phyloP scores from a whole-genome alignment of 2,888 invertebrate genomes.

The Parapristionchus giblindavisi region DNA sequence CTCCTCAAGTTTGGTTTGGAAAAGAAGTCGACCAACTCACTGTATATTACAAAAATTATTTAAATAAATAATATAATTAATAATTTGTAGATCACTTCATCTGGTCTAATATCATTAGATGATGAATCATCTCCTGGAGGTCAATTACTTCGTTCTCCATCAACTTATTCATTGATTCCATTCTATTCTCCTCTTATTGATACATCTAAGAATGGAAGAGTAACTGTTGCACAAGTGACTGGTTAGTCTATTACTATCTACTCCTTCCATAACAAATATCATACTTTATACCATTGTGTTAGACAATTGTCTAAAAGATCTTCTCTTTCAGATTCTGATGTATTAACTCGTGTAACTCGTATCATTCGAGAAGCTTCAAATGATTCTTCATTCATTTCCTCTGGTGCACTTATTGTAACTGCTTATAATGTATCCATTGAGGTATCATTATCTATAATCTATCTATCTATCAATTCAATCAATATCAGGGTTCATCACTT shows the following conservation, averaged over 20 bases:
- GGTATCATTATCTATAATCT: neutral
- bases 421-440: constrained; percentile 55
- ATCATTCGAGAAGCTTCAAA: constrained; percentile 54
- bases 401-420: constrained; percentile 61
- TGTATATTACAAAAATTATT: constrained; percentile 40
- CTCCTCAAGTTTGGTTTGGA: constrained; percentile 65
- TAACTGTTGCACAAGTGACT: constrained; percentile 56
- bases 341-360: constrained; percentile 52
- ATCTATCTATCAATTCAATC: constrained; percentile 22
- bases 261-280: neutral
- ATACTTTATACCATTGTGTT: neutral
- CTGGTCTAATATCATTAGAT: constrained; percentile 62
- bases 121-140: constrained; percentile 45
- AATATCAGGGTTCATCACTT: constrained; percentile 32
- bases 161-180: neutral
- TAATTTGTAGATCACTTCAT: constrained; percentile 59
- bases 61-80: neutral
- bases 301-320: neutral
- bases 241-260: constrained; percentile 26
- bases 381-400: constrained; percentile 58
- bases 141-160: neutral
- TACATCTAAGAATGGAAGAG: constrained; percentile 33
- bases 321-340: constrained; percentile 46
- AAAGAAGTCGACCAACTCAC: constrained; percentile 53
- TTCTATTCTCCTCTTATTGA: constrained; percentile 20